phyloP scores from a whole-genome alignment of 1,140 invertebrate species.

The Thaumatotibia leucotreta region DNA sequence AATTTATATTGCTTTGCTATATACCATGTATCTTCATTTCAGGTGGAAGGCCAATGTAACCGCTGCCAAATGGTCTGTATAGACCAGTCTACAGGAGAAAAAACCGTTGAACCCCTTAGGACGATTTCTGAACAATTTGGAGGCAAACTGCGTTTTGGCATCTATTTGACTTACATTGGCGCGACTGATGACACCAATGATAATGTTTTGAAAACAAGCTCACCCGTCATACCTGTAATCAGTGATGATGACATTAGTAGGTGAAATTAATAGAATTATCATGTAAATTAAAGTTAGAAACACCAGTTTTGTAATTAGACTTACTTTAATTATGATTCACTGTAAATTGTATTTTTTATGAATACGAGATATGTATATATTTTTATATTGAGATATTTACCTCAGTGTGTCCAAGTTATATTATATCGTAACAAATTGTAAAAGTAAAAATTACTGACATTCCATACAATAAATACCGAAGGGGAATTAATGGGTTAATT shows the following conservation, averaged over 20 bases:
- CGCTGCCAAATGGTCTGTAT: slow-evolving; percentile 97
- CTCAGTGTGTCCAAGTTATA: too few species aligned
- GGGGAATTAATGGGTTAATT: too few species aligned
- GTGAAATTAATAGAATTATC: slow-evolving; percentile 22
- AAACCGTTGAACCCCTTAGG: slow-evolving; percentile 89
- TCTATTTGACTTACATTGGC: slow-evolving; percentile 79
- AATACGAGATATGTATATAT: too few species aligned
- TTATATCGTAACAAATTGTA: too few species aligned
- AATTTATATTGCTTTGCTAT: not conserved
- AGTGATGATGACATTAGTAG: slow-evolving; percentile 44
- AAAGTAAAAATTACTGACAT: too few species aligned
- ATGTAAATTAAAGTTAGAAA: not conserved
- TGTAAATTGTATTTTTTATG: too few species aligned
- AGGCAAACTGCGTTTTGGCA: slow-evolving; percentile 87
- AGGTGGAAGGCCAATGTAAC: slow-evolving; percentile 87
- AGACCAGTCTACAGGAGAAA: slow-evolving; percentile 88
- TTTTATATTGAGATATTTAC: too few species aligned
- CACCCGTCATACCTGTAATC: slow-evolving; percentile 37
- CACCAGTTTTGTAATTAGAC: not conserved
- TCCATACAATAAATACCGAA: too few species aligned
- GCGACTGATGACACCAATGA: slow-evolving; percentile 42
- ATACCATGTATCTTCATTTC: slow-evolving; percentile 33
- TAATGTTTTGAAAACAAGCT: slow-evolving; percentile 31
- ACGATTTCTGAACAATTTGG: slow-evolving; percentile 85
- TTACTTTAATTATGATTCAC: not conserved